phyloP scores from a whole-genome alignment of 2,888 invertebrate genomes.

The Petrophora chlorosata region DNA sequence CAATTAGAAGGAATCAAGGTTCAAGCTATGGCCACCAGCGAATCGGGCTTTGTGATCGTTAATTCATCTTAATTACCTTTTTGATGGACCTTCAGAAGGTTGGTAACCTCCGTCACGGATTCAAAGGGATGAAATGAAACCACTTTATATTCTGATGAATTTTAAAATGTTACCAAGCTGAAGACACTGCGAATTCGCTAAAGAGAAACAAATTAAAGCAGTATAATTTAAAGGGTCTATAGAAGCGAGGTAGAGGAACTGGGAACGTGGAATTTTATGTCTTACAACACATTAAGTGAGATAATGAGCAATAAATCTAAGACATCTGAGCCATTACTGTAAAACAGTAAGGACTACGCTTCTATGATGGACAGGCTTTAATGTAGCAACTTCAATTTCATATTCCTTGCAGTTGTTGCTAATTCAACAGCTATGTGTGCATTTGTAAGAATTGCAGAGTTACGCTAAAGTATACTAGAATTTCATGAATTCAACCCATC shows the following conservation, averaged over 20 bases:
- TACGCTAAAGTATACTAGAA: too few species aligned
- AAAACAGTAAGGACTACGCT: not conserved
- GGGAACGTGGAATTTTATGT: conserved; percentile 24
- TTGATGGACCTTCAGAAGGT: conserved; percentile 59
- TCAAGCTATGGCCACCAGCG: conserved; percentile 33
- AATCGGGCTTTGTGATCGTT: conserved; percentile 58
- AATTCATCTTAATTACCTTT: conserved; percentile 71
- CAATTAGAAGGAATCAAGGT: conserved; percentile 60
- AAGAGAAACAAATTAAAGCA: conserved; percentile 30
- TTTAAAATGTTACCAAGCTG: conserved; percentile 44
- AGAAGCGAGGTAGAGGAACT: conserved; percentile 3
- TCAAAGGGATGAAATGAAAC: conserved; percentile 52
- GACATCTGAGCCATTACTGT: conserved; percentile 25
- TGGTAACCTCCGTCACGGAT: conserved; percentile 42
- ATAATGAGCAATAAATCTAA: conserved; percentile 49
- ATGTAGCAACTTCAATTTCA: too few species aligned
- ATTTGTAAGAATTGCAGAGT: too few species aligned
- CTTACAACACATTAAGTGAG: conserved; percentile 38
- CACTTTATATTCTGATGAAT: conserved; percentile 55
- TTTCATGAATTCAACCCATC: too few species aligned
- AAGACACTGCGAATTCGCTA: conserved; percentile 20
- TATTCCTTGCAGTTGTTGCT: too few species aligned
- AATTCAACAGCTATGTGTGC: too few species aligned
- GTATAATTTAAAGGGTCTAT: conserved; percentile 15
- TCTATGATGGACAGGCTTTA: not conserved